phyloP scores from a whole-genome alignment of 2,113 vertebrate genomes.

The Microtus oregoni region DNA sequence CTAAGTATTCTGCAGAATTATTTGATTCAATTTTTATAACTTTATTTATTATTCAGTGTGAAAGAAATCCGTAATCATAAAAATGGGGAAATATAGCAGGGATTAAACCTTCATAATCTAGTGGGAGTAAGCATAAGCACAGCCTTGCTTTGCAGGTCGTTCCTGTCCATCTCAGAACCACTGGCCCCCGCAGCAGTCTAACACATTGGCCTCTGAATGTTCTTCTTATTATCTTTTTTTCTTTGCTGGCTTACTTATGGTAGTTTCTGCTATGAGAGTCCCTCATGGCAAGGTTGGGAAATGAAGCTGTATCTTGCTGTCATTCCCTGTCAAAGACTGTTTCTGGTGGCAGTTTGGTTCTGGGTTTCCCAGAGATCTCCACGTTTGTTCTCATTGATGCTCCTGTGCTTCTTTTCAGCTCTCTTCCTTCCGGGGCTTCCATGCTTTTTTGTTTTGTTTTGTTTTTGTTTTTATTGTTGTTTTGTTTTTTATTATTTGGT shows the following conservation, averaged over 20 bases:
- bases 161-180: background rate
- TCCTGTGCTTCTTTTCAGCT: background rate
- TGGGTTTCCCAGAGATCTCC: background rate
- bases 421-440: background rate
- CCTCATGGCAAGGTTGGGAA: background rate
- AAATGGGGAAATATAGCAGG: background rate
- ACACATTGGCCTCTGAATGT: background rate
- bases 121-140: too few relatives aligned
- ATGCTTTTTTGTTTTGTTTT: background rate
- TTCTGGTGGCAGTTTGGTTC: background rate
- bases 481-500: background rate
- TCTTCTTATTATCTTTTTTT: background rate
- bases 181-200: background rate
- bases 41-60: background rate
- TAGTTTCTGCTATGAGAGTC: background rate
- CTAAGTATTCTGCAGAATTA: background rate
- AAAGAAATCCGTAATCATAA: background rate
- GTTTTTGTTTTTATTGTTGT: too few relatives aligned
- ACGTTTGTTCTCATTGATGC: accelerated
- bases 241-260: background rate
- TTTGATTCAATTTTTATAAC: background rate
- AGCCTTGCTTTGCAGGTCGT: background rate
- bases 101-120: background rate
- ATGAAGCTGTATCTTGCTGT: background rate
- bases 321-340: background rate